Percentiles rank a stretch among this genome's conserved stretches.
phyloP scores from a whole-genome alignment of 2,888 invertebrate genomes.

The Diploptera punctata region DNA sequence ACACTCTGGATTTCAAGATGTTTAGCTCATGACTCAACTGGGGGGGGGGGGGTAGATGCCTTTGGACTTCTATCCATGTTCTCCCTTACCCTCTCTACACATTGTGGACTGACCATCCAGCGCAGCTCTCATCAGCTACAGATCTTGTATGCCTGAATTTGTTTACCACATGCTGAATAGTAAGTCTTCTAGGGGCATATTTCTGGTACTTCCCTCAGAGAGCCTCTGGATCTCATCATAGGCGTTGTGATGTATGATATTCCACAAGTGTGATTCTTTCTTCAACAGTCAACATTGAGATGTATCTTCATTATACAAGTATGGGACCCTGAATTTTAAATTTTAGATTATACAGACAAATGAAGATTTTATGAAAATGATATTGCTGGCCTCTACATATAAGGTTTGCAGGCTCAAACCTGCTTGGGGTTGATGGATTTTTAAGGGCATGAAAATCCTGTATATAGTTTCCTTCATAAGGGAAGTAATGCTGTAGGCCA shows the following conservation, averaged over 20 bases:
- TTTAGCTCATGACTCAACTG: background rate
- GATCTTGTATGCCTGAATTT: background rate
- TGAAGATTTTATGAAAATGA: no score
- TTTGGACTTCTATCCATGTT: background rate
- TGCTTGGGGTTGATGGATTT: no score
- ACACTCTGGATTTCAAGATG: background rate
- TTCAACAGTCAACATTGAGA: no score
- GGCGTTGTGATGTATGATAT: background rate
- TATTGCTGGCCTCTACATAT: no score
- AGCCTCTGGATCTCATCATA: background rate
- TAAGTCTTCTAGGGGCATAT: background rate
- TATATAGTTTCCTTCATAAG: no score
- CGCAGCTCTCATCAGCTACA: background rate
- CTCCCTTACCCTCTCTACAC: background rate
- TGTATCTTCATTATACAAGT: background rate
- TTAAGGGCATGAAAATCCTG: no score
- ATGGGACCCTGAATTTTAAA: no score
- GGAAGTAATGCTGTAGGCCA: no score
- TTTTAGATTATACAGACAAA: no score
- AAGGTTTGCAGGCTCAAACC: no score
- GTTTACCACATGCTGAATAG: background rate
- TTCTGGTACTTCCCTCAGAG: background rate
- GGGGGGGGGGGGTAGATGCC: background rate
- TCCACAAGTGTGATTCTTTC: no score
- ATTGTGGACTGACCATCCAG: background rate